Percentiles rank a stretch among this genome's conserved stretches.
Conservation (phyloP, 2,797 vertebrate genomes). For the Apodemus agrarius region DNA sequence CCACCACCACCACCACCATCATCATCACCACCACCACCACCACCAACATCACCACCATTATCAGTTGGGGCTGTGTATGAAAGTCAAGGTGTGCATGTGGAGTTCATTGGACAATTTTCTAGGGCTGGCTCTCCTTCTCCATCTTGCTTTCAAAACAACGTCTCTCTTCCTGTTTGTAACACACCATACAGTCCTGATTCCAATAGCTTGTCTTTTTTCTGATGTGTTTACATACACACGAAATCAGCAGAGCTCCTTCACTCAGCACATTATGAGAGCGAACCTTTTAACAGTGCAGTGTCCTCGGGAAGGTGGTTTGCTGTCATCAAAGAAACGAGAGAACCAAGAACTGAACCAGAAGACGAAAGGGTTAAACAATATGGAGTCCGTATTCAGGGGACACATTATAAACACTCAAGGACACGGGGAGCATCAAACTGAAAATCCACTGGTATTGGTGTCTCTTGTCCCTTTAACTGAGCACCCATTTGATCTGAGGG, state of each 20-base stretch:
- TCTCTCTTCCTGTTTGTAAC: not conserved
- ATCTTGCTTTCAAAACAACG: not conserved
- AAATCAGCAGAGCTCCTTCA: not conserved
- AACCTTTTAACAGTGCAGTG: not conserved
- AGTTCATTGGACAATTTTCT: not conserved
- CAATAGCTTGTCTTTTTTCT: not conserved
- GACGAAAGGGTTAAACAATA: not conserved
- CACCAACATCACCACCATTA: not conserved
- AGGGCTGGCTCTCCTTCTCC: not conserved
- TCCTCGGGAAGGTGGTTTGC: not conserved
- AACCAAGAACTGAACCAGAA: not conserved
- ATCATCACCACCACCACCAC: rapidly evolving
- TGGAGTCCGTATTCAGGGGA: not conserved
- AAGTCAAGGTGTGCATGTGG: not conserved
- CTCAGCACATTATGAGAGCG: not conserved
- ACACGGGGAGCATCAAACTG: not conserved
- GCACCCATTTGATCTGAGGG: conserved; percentile 3
- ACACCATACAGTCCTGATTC: not conserved
- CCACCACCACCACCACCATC: not conserved
- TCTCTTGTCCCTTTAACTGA: conserved; percentile 18
- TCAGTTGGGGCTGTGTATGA: not conserved
- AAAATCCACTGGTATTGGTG: conserved; percentile 18
- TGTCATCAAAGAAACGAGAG: not conserved
- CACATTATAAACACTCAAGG: not conserved
- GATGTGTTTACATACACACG: not conserved